These are phyloP conservation scores for Galbula dea DNA, from an alignment of 2,113 vertebrate genomes.

Conservation along the genomic window DNA sequence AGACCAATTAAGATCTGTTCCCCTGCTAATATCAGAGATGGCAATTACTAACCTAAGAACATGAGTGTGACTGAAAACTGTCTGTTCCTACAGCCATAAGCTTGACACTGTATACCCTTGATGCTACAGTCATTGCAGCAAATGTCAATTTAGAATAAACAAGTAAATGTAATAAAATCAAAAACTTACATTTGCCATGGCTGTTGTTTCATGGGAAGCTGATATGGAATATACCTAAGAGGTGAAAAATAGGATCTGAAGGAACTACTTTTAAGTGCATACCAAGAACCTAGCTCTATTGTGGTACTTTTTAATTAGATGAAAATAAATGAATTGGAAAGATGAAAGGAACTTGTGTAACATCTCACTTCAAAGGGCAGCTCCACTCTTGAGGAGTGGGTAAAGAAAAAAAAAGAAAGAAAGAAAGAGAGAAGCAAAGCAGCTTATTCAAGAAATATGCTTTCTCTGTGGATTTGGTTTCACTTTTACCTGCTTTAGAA, in stretches of 20 bases:
- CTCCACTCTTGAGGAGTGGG: slow-evolving; percentile 24
- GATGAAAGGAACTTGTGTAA: slow-evolving; percentile 55
- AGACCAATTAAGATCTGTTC: slow-evolving; percentile 50
- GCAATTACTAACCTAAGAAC: slow-evolving; percentile 11
- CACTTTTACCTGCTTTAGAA: slow-evolving; percentile 38
- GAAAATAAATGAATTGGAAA: slow-evolving; percentile 61
- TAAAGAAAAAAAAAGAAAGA: neutral
- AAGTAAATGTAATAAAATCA: neutral
- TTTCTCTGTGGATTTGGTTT: slow-evolving; percentile 24
- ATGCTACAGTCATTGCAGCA: neutral
- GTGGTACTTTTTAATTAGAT: slow-evolving; percentile 56
- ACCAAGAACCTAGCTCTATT: slow-evolving; percentile 23
- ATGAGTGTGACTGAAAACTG: neutral
- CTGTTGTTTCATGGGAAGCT: neutral
- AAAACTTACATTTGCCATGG: neutral
- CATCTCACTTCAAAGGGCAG: slow-evolving; percentile 54
- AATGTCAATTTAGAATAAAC: slow-evolving; percentile 4
- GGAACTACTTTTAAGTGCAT: neutral
- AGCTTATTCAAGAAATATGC: slow-evolving; percentile 34
- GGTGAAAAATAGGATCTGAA: slow-evolving; percentile 10
- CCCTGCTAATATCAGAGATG: slow-evolving; percentile 21
- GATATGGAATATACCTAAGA: neutral
- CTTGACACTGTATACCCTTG: neutral
- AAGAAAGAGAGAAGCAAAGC: neutral
- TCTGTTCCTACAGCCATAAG: neutral